These are phyloP conservation scores for Promerops cafer DNA, from an alignment of 2,113 vertebrate species.

Conservation along the genomic window DNA sequence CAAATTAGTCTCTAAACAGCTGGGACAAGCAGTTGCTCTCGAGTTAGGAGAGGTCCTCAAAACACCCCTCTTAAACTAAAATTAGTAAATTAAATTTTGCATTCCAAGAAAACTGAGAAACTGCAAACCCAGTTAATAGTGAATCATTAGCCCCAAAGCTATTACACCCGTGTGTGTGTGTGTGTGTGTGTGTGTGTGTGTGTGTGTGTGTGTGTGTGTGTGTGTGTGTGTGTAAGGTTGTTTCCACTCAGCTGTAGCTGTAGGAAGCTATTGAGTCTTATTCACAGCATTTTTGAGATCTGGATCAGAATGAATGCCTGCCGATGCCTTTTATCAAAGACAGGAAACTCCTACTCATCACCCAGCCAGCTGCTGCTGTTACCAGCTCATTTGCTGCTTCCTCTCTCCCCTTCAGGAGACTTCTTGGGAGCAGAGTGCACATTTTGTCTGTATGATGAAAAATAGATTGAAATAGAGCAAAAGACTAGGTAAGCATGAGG, in stretches of 20 bases:
- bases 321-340: background rate
- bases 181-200: accelerated
- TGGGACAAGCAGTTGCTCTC: background rate
- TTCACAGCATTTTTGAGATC: background rate
- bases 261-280: background rate
- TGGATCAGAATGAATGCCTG: slow-evolving; percentile 14
- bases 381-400: slow-evolving; percentile 5
- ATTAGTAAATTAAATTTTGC: background rate
- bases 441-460: background rate
- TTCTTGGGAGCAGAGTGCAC: background rate
- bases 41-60: background rate
- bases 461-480: background rate
- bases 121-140: background rate
- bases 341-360: slow-evolving; percentile 22
- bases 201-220: accelerated
- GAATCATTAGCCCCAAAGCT: background rate
- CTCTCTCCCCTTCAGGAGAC: background rate
- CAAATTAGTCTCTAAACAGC: background rate
- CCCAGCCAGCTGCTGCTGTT: slow-evolving; percentile 16
- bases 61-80: background rate
- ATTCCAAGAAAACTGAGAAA: background rate
- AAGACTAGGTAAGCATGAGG: background rate
- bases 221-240: background rate
- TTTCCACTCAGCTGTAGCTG: slow-evolving; percentile 34
- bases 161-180: background rate